Base-by-base conservation (phyloP, 1,140 invertebrate genomes). In the Macrosteles quadrilineatus region DNA sequence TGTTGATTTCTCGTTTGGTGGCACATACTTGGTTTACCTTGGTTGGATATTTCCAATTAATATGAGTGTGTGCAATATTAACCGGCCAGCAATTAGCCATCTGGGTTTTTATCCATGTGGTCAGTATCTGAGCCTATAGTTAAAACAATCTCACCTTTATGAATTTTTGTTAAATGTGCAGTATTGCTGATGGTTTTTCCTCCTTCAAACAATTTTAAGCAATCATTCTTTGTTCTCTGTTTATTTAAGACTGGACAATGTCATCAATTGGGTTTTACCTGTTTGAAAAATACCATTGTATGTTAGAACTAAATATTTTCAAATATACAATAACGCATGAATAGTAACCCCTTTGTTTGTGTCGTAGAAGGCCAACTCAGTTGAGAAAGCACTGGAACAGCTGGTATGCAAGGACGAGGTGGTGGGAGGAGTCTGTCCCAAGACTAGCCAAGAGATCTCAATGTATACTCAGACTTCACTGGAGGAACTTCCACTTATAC, bases 391-490 rank as follows among this genome's bases (percentile, higher is more conserved):
- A 0, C 79, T 98, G 3, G 93, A 96, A 73, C 88, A 90, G 55
- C 82, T 97, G 0, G 91, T 93, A 3, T 88, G 86, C 1, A 91
- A 90, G 73, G 94, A 96, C 78, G 87, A 87, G 75, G 75, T 98
- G 2, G 92, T 94, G 78, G 96, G 95, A 40, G 91, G 93, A 69
- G 91, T 88, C 0, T 93, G 91, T 73, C 81, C 87, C 62, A 90
- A 90, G 79, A 94, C 91, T 12, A 92, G 93, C 74, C 85, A 90
- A 76, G 88, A 92, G 79, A 88, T 92, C 45, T 90, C 92, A 73
- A 93, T 93, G 1, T 95, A 90, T 87, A 91, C 94, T 76, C 91
- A 95, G 81, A 87, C 93, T 43, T 90, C 90, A 9, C 80, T 98
- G 2, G 95, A 97, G 77, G 90, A 95, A 79, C 77, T 76, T 23